Base-by-base conservation (phyloP, 2,888 invertebrate species). In the Idaea straminata region DNA sequence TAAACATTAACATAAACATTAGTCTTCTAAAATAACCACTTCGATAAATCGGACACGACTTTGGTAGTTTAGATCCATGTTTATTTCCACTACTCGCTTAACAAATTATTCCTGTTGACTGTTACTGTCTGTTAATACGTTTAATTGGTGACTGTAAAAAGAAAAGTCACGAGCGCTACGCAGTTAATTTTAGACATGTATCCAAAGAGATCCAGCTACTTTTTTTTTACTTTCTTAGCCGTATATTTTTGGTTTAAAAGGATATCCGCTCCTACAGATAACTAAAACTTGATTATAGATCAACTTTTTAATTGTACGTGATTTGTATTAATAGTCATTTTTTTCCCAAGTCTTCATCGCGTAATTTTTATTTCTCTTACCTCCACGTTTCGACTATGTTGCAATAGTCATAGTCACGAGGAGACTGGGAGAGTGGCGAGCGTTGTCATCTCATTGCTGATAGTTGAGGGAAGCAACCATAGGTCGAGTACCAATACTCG, bases 111-210 rank as follows among this genome's bases (percentile, higher is more conserved):
- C 68, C 64, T 64, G 68, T 59, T 64, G 68, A 68, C 68, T 63
- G 66, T 70, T 68, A 61, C 69, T 61, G 69, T 68, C 71, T 61
- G 63, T 61, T 70, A 68, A 67, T 69, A 65, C 66, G 66, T 64
- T 69, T 72, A 70, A 72, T 74, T 70, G 72, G 70, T 71, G 66
- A 64, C 62, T 69, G 70, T 67, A 74, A 72, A 68, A 74, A 62
- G 66, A 74, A 34, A 61, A 68, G 67, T 66, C 59, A 62, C 69
- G 66, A 61, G 62, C 62, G 62, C 60, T 34, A 13, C 10, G 47
- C 47, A 47, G 61, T 68, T 70, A 66, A 70, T 69, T 73, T 63
- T 59, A 65, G 61, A 68, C 61, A 62, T 62, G 64, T 63, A 35
- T 63, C 69, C n/a, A n/a, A n/a, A n/a, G n/a, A n/a, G n/a, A n/a